phyloP scores from a whole-genome alignment of 2,113 vertebrate species.

The Otus sunia region DNA sequence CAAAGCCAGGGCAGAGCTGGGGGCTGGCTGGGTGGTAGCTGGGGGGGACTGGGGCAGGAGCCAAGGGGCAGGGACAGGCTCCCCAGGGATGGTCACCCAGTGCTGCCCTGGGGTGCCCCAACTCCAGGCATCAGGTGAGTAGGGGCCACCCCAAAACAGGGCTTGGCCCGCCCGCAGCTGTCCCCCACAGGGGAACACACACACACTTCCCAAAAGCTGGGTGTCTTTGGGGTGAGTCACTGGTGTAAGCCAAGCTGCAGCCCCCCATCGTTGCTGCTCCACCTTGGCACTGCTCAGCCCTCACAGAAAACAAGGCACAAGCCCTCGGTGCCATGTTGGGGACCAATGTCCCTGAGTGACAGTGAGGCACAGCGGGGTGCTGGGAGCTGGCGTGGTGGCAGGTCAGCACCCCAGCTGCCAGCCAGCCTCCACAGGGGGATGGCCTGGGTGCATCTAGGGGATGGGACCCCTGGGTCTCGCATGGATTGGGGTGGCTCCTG shows the following conservation, averaged over 20 bases:
- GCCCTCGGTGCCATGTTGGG: neutral
- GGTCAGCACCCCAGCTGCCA: neutral
- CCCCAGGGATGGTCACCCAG: neutral
- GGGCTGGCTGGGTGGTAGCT: neutral
- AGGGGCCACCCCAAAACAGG: neutral
- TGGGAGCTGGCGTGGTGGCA: fast-evolving
- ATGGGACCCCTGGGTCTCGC: neutral
- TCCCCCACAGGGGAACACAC: neutral
- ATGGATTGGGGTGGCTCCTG: neutral
- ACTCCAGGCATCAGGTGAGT: neutral
- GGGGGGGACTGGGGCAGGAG: neutral
- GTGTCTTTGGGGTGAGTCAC: neutral
- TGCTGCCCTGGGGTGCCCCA: neutral
- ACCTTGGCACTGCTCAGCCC: neutral
- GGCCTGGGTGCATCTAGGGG: neutral
- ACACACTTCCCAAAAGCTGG: fast-evolving
- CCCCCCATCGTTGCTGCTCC: fast-evolving
- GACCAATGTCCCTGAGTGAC: no score
- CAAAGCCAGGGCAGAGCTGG: neutral
- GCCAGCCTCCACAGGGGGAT: fast-evolving
- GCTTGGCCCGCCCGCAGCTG: neutral
- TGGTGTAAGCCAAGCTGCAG: neutral
- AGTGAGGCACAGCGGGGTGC: neutral
- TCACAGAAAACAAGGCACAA: neutral
- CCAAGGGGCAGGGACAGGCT: neutral